Conservation (phyloP, 2,113 vertebrate genomes). For the Mesoclemmys tuberculata region DNA sequence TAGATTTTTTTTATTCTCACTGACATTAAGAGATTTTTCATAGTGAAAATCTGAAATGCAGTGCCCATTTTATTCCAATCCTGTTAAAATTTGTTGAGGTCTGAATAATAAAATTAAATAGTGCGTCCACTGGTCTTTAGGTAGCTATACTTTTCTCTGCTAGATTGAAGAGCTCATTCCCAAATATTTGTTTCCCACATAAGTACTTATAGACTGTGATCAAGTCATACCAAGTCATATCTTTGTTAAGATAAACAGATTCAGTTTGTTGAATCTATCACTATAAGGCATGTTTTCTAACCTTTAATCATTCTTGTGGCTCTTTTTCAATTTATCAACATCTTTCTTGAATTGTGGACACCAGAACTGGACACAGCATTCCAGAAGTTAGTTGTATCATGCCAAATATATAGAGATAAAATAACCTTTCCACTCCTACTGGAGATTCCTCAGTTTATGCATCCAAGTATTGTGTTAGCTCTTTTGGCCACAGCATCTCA, state of each 20-base stretch:
- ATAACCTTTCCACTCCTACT: no score
- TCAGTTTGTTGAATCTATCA: neutral
- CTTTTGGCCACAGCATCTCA: no score
- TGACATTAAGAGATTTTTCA: neutral
- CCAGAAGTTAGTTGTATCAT: neutral
- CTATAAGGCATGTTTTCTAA: neutral
- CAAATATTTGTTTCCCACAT: neutral
- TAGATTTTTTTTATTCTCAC: neutral
- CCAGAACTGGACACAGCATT: neutral
- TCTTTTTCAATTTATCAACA: neutral
- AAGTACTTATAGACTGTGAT: neutral
- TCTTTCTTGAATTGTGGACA: neutral
- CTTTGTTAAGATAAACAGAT: neutral
- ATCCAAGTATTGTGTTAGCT: no score
- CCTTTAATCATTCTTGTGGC: neutral
- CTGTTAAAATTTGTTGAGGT: neutral
- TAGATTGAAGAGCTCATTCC: neutral
- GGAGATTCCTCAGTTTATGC: no score
- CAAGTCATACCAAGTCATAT: neutral
- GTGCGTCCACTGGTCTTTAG: rapidly evolving
- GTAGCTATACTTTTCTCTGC: neutral
- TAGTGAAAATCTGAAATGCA: neutral
- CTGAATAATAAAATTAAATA: neutral
- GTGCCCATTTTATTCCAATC: neutral
- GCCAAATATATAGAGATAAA: no score